phyloP scores from a whole-genome alignment of 2,888 invertebrate species.

The Drosophila lacicola region DNA sequence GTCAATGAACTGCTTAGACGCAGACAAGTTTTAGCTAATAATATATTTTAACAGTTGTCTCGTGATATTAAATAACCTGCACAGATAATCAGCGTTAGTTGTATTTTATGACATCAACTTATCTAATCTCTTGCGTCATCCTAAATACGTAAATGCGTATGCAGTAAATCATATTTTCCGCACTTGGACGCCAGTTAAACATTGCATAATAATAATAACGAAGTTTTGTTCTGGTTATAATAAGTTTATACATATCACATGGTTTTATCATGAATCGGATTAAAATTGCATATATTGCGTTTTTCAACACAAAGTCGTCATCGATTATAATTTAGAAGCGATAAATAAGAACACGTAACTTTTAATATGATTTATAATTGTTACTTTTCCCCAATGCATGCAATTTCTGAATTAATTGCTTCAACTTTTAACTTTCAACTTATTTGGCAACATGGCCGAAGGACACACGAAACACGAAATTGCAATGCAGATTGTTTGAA shows the following conservation, averaged over 20 bases:
- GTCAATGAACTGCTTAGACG: conserved; percentile 21
- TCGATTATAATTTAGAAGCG: conserved; percentile 4
- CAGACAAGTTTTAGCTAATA: conserved; percentile 22
- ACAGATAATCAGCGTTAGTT: background rate
- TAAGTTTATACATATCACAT: background rate
- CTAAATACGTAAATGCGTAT: conserved; percentile 26
- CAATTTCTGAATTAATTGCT: conserved; percentile 47
- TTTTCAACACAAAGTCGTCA: conserved; percentile 5
- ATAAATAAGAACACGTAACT: background rate
- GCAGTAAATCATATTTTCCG: conserved; percentile 27
- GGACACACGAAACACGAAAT: conserved; percentile 29
- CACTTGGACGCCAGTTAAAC: conserved; percentile 11
- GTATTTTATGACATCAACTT: background rate
- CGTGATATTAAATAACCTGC: conserved; percentile 5
- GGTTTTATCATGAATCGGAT: background rate
- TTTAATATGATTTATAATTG: conserved; percentile 13
- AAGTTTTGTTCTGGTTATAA: too few species aligned
- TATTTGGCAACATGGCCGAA: conserved; percentile 6
- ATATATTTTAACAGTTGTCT: background rate
- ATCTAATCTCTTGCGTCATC: conserved; percentile 38
- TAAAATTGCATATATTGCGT: conserved; percentile 3
- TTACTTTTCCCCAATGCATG: conserved; percentile 34
- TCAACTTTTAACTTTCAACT: conserved; percentile 17
- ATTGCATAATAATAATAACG: conserved; percentile 14
- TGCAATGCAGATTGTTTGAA: conserved; percentile 13